phyloP scores from a whole-genome alignment of 2,797 vertebrate genomes.

The Takifugu rubripes region DNA sequence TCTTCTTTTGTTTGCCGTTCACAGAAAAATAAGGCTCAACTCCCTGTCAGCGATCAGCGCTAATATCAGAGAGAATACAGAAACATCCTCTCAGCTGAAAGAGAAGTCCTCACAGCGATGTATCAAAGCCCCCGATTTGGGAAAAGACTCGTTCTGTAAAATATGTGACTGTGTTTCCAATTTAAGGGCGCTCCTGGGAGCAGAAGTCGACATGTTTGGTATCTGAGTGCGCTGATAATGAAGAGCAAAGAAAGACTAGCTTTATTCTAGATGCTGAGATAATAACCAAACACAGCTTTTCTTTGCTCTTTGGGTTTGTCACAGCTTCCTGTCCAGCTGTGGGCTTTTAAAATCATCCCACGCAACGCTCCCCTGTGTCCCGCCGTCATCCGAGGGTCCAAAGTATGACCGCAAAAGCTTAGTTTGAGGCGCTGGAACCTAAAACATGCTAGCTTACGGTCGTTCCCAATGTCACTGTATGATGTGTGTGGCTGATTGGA shows the following conservation, averaged over 20 bases:
- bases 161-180: conserved; percentile 54
- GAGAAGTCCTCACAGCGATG: conserved; percentile 48
- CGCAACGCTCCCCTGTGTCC: neutral
- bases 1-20: conserved; percentile 31
- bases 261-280: conserved; percentile 18
- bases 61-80: conserved; percentile 55
- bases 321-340: conserved; percentile 14
- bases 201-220: conserved; percentile 36
- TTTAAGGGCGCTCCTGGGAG: conserved; percentile 42
- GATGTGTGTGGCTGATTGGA: too few relatives aligned
- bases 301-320: neutral
- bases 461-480: too few relatives aligned
- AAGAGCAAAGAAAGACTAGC: conserved; percentile 5
- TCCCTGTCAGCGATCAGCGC: conserved; percentile 50
- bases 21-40: conserved; percentile 28
- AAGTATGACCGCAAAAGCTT: neutral
- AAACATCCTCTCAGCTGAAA: conserved; percentile 46
- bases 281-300: conserved; percentile 1
- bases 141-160: conserved; percentile 51
- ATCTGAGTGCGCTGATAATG: conserved; percentile 32
- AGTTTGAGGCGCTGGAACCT: too few relatives aligned
- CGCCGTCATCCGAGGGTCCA: neutral
- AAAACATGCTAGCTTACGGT: too few relatives aligned
- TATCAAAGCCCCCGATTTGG: conserved; percentile 48
- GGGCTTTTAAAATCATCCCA: conserved; percentile 10